Evolutionary conservation across 2,888 invertebrate genomes (phyloP).

Genomic region (Apantesis nais): DNA sequence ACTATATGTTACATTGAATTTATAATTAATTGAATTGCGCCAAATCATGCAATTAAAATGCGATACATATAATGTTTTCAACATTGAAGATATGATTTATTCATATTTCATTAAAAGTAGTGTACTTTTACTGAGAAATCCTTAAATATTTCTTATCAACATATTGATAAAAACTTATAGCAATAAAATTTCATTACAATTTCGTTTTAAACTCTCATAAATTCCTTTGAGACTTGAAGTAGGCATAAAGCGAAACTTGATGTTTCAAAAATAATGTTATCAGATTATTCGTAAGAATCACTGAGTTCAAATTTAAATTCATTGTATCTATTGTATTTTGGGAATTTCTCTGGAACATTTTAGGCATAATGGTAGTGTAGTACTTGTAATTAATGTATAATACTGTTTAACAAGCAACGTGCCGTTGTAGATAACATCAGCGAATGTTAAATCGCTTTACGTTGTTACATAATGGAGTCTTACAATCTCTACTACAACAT

Average conservation of each 20-base stretch:
- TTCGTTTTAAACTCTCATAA: not conserved
- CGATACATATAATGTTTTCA: not conserved
- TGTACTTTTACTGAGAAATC: not conserved
- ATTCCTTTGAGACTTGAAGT: not conserved
- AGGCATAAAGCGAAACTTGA: not conserved
- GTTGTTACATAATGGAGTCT: constrained; percentile 22
- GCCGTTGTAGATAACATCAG: constrained; percentile 15
- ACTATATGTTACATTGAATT: not conserved
- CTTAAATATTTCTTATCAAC: not conserved
- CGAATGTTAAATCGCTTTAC: constrained; percentile 22
- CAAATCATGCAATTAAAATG: too few relatives aligned
- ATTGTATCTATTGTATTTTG: constrained; percentile 1
- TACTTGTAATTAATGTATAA: constrained; percentile 4
- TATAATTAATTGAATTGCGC: too few relatives aligned
- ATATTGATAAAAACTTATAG: not conserved
- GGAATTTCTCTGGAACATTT: not conserved
- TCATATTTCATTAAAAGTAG: not conserved
- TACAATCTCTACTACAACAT: constrained; percentile 18
- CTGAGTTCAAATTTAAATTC: not conserved
- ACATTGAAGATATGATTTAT: not conserved
- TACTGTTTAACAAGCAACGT: constrained; percentile 14
- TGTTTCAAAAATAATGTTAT: not conserved
- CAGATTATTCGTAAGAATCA: constrained; percentile 4
- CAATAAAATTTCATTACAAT: not conserved
- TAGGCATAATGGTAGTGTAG: not conserved